Evolutionary conservation across 2,113 vertebrate genomes (phyloP), one percentile per base, ranked within the genome.

Genomic region (Apistogramma diplotaenia): DNA sequence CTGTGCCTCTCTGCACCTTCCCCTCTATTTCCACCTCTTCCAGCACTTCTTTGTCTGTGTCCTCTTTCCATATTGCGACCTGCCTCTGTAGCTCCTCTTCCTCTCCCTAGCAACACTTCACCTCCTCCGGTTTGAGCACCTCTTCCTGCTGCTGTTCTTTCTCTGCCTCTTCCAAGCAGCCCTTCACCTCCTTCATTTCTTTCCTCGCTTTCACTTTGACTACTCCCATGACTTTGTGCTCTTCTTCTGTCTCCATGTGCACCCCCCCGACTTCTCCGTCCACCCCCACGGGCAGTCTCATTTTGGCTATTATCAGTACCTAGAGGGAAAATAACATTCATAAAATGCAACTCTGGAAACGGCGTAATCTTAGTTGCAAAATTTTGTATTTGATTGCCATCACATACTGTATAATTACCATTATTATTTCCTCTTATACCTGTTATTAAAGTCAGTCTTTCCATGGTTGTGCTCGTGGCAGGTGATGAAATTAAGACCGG

Each of bases 1-100:
- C 40, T 51, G 86, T 75, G 19, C 46, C 43, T 90, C 70, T 84
- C 93, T 27, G 16, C 49, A 33, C 35, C 55, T 27, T 56, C 40
- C 49, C 57, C 51, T 82, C 56, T 51, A n/a, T 35, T 19, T 92
- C 88, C 67, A 1, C 7, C 65, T 76, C 76, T 62, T 12, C 72
- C 25, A 21, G 35, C 37, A 4, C 51, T 75, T 29, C 62, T 82
- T 7, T 58, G 33, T 43, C 51, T 65, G 51, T 56, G 27, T 21
- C 46, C 29, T 7, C 56, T 56, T 29, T 21, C 40, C 40, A 15
- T n/a, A 53, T 57, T 33, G 33, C 7, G 19, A 27, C 57, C 61
- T 12, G 21, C n/a, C 70, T 23, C 37, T 40, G 3, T 37, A 55
- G 12, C 40, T n/a, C 56, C 25, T 35, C 58, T 23, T 55, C 61